A percentile compares a stretch with the other conserved stretches of the same genome.
phyloP scores from a whole-genome alignment of 2,113 vertebrate species.

The Psittacula cyanocephala region DNA sequence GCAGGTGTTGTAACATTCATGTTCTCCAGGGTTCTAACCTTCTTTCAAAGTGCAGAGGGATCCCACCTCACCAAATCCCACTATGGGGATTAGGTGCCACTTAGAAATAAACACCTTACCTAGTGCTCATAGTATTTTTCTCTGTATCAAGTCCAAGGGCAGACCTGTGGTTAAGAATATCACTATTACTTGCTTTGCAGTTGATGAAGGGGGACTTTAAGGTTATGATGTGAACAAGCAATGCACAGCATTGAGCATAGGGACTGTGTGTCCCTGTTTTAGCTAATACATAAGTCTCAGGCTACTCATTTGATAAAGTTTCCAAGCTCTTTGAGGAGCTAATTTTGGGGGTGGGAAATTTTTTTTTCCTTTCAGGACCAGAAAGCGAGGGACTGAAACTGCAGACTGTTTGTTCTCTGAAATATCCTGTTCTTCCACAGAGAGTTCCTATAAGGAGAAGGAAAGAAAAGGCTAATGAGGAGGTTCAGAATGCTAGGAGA shows the following conservation, averaged over 20 bases:
- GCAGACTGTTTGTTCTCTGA: conserved; percentile 29
- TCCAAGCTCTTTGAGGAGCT: background rate
- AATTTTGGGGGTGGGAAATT: background rate
- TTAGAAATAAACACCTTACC: background rate
- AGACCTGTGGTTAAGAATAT: background rate
- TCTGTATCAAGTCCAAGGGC: background rate
- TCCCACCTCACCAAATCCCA: background rate
- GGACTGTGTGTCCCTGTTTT: background rate
- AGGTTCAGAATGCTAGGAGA: conserved; percentile 58
- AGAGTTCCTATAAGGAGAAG: conserved; percentile 50
- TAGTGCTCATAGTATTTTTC: background rate
- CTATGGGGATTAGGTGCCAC: background rate
- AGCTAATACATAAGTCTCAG: background rate
- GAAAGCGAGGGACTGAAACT: conserved; percentile 2
- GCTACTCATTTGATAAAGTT: background rate
- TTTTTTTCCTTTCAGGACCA: background rate
- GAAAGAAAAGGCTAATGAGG: conserved; percentile 50
- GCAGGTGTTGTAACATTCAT: background rate
- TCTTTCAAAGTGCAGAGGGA: background rate
- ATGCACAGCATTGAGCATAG: background rate
- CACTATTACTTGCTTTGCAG: background rate
- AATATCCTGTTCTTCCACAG: conserved; percentile 58
- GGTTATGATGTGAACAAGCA: background rate
- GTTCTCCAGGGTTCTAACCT: background rate
- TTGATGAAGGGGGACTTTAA: background rate